Conservation (phyloP, 1,140 invertebrate species). For the Trichonephila clavipes region DNA sequence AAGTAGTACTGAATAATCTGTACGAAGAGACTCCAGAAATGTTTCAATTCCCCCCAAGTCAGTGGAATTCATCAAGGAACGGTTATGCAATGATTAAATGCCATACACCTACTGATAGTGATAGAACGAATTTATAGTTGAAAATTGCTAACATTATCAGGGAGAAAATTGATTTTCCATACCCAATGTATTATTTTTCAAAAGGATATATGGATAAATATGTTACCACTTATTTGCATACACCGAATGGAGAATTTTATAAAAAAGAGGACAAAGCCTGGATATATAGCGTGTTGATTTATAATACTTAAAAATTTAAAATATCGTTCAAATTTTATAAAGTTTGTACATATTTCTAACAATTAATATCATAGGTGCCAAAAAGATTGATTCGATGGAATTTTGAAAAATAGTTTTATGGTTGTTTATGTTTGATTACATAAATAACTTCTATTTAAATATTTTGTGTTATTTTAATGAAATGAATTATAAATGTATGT, state of each 20-base stretch:
- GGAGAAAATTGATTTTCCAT: background rate
- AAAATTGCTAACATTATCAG: background rate
- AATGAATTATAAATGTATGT: no score
- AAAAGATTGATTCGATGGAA: no score
- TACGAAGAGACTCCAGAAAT: background rate
- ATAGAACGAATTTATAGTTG: background rate
- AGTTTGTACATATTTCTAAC: no score
- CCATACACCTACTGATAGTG: background rate
- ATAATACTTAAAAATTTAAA: no score
- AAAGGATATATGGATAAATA: background rate
- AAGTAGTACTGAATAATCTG: background rate
- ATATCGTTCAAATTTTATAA: no score
- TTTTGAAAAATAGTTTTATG: no score
- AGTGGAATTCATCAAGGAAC: background rate
- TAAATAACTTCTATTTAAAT: no score
- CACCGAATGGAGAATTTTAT: conserved; percentile 22
- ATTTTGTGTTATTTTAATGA: no score
- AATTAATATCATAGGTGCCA: no score
- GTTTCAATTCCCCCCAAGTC: background rate
- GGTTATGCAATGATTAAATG: background rate
- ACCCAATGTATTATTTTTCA: background rate
- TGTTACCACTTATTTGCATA: background rate
- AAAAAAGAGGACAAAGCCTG: background rate
- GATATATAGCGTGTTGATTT: background rate
- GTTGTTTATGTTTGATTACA: no score